A percentile compares a stretch with the other conserved stretches of the same genome.
These are phyloP conservation scores for Nymphicus hollandicus DNA, from an alignment of 2,113 vertebrate genomes.

Conservation along the genomic window DNA sequence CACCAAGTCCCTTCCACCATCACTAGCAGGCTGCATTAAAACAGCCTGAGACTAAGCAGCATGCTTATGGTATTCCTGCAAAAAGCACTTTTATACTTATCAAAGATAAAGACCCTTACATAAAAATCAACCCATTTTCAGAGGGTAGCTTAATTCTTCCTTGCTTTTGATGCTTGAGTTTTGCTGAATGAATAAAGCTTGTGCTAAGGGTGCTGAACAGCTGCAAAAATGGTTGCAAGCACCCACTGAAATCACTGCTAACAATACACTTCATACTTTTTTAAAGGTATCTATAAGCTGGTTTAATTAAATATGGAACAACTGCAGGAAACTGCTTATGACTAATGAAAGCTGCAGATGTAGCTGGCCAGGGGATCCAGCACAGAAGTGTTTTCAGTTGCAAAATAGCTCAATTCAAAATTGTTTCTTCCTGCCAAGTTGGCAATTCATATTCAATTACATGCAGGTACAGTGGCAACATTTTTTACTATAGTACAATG, in stretches of 20 bases:
- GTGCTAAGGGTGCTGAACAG: neutral
- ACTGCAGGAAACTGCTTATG: neutral
- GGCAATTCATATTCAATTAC: neutral
- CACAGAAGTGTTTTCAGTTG: neutral
- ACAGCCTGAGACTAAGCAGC: neutral
- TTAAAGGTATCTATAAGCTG: neutral
- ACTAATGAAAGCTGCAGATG: slow-evolving; percentile 27
- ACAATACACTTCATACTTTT: neutral
- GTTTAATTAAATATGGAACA: neutral
- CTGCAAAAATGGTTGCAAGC: neutral
- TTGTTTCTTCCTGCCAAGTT: neutral
- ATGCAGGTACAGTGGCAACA: neutral
- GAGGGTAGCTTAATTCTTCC: neutral
- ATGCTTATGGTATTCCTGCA: fast-evolving
- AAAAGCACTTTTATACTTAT: neutral
- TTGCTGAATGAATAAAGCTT: neutral
- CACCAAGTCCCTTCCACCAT: neutral
- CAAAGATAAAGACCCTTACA: neutral
- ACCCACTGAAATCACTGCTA: neutral
- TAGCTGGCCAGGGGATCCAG: neutral
- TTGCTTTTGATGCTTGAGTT: neutral
- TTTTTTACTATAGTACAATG: neutral
- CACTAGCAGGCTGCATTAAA: fast-evolving
- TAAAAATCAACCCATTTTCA: neutral
- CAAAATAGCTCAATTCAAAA: slow-evolving; percentile 24